Evolutionary conservation across 1,140 invertebrate genomes (phyloP).

Genomic region (Bathynomus jamesi): DNA sequence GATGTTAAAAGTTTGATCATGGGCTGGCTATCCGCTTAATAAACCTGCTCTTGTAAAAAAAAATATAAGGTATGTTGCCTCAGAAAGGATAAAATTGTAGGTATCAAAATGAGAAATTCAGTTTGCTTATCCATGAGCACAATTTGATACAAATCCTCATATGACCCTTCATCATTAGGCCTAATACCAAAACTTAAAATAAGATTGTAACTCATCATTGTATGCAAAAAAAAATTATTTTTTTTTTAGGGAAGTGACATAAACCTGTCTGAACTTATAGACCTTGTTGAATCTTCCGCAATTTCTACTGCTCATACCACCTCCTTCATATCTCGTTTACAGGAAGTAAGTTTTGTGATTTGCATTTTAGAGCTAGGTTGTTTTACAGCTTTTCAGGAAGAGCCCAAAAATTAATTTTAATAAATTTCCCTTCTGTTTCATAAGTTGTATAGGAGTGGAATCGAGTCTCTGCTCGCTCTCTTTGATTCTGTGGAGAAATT

Average conservation of each 20-base stretch:
- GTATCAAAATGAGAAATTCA: too few relatives aligned
- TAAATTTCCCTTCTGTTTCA: background rate
- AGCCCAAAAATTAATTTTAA: background rate
- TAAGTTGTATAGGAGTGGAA: background rate
- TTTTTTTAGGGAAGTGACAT: background rate
- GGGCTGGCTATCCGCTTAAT: too few relatives aligned
- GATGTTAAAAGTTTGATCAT: too few relatives aligned
- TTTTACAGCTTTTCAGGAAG: background rate
- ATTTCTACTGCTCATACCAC: background rate
- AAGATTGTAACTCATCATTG: too few relatives aligned
- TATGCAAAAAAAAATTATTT: too few relatives aligned
- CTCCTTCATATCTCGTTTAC: background rate
- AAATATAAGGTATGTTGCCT: too few relatives aligned
- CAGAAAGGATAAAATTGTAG: too few relatives aligned
- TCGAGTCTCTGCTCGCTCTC: background rate
- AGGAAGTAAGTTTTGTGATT: background rate
- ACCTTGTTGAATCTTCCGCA: background rate
- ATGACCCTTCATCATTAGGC: too few relatives aligned
- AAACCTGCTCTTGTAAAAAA: too few relatives aligned
- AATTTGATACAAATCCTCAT: too few relatives aligned
- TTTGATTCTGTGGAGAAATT: background rate
- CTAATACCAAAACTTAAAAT: too few relatives aligned
- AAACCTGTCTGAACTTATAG: background rate
- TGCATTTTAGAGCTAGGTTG: background rate
- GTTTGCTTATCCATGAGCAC: too few relatives aligned